Percentiles rank a stretch among this genome's conserved stretches.
Evolutionary conservation across 2,888 invertebrate genomes (phyloP).

Genomic region (Macrophya annulata): DNA sequence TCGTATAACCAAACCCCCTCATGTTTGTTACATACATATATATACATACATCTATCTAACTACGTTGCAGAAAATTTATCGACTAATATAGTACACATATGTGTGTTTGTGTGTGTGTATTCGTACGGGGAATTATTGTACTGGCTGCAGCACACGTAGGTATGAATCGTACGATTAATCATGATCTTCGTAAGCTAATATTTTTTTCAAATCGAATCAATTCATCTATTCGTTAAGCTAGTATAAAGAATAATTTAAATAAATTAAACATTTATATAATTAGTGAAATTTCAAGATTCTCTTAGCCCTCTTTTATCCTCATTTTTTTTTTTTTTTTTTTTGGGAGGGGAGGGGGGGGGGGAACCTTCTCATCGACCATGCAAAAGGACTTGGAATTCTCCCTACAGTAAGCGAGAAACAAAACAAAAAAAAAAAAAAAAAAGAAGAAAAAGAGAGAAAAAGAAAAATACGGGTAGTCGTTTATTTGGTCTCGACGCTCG

Average conservation of each 20-base stretch:
- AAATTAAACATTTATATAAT: constrained; percentile 20
- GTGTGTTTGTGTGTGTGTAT: not conserved
- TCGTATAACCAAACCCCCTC: not conserved
- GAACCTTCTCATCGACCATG: not conserved
- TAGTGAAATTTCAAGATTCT: not conserved
- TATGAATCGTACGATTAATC: constrained; percentile 5
- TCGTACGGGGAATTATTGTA: not conserved
- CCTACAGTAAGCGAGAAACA: constrained; percentile 60
- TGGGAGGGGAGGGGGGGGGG: not conserved
- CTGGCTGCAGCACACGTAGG: no score
- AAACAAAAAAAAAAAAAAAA: constrained; percentile 59
- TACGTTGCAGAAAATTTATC: not conserved
- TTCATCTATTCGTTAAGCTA: not conserved
- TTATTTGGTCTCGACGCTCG: constrained; percentile 45
- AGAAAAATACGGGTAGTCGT: constrained; percentile 57
- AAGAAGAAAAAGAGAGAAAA: constrained; percentile 61
- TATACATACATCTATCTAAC: not conserved
- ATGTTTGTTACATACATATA: not conserved
- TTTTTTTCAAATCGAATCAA: not conserved
- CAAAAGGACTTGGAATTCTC: not conserved
- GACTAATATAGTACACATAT: not conserved
- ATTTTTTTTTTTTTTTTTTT: not conserved
- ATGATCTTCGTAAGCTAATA: not conserved
- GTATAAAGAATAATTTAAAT: not conserved
- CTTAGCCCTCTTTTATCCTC: not conserved